These are phyloP conservation scores for Tribolium castaneum DNA, from an alignment of 1,140 invertebrate genomes.

Conservation along the genomic window DNA sequence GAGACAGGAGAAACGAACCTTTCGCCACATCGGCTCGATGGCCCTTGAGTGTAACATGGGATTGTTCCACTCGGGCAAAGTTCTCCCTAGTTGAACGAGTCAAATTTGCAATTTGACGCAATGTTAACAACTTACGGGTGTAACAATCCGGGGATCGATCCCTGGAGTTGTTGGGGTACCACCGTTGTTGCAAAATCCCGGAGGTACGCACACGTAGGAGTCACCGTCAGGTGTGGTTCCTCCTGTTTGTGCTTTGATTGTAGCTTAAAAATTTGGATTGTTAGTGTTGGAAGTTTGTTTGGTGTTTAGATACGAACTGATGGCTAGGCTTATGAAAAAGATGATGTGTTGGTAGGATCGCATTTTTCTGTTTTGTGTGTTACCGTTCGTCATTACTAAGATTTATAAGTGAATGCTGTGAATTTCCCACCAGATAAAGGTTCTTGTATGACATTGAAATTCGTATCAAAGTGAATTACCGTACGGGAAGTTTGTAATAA, in stretches of 20 bases:
- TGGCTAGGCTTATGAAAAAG: not conserved
- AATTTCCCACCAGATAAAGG: constrained; percentile 11
- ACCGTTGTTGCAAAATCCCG: constrained; percentile 34
- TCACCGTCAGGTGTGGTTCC: constrained; percentile 44
- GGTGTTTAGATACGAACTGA: not conserved
- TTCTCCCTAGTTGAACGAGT: not conserved
- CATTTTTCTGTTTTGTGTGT: not conserved
- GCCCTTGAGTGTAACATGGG: constrained; percentile 46
- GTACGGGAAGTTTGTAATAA: constrained; percentile 19
- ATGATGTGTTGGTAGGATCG: not conserved
- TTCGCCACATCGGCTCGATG: constrained; percentile 50
- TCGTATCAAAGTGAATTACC: not conserved
- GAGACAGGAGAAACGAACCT: constrained; percentile 42
- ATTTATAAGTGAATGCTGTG: constrained; percentile 4
- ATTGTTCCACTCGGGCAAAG: constrained; percentile 51
- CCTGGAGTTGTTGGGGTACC: constrained; percentile 13
- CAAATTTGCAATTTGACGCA: too few species aligned
- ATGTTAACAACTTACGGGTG: constrained; percentile 44
- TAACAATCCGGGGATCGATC: constrained; percentile 58
- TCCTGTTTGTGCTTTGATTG: constrained; percentile 3
- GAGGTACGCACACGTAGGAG: constrained; percentile 50
- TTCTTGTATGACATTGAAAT: constrained; percentile 10
- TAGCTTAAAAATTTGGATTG: too few species aligned
- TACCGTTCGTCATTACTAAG: not conserved
- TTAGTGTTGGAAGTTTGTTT: too few species aligned